Conservation (phyloP, 2,888 invertebrate genomes). For the Cheilosia impressa region DNA sequence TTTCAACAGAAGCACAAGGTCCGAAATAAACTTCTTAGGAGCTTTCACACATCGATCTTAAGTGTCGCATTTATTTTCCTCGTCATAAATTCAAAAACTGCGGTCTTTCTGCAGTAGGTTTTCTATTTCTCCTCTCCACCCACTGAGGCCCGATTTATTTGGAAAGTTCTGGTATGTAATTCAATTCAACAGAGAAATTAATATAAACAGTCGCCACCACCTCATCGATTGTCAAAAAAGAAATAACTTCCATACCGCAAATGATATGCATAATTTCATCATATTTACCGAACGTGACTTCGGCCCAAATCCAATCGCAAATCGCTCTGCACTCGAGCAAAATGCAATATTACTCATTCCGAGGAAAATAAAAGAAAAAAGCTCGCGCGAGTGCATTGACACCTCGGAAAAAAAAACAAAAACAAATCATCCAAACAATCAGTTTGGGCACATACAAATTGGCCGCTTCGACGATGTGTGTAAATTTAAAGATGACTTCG, state of each 20-base stretch:
- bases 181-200: not conserved
- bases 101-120: not conserved
- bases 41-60: too few species aligned
- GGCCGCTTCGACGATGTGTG: slow-evolving; percentile 24
- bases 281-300: slow-evolving; percentile 72
- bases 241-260: slow-evolving; percentile 36
- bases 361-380: slow-evolving; percentile 26
- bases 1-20: not conserved
- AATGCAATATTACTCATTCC: slow-evolving; percentile 39
- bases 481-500: slow-evolving; percentile 6
- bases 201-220: slow-evolving; percentile 5
- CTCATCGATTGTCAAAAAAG: slow-evolving; percentile 23
- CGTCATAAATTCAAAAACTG: too few species aligned
- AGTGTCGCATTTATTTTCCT: too few species aligned
- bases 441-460: slow-evolving; percentile 31
- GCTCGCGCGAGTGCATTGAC: slow-evolving; percentile 67
- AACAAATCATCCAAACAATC: slow-evolving; percentile 49
- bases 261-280: slow-evolving; percentile 63
- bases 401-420: slow-evolving; percentile 33
- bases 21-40: not conserved
- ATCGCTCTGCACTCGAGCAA: slow-evolving; percentile 45
- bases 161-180: not conserved
- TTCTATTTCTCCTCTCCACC: not conserved
- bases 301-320: slow-evolving; percentile 36
- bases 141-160: not conserved